Conservation (phyloP, 2,113 vertebrate species). For the Triplophysa tibetana region DNA sequence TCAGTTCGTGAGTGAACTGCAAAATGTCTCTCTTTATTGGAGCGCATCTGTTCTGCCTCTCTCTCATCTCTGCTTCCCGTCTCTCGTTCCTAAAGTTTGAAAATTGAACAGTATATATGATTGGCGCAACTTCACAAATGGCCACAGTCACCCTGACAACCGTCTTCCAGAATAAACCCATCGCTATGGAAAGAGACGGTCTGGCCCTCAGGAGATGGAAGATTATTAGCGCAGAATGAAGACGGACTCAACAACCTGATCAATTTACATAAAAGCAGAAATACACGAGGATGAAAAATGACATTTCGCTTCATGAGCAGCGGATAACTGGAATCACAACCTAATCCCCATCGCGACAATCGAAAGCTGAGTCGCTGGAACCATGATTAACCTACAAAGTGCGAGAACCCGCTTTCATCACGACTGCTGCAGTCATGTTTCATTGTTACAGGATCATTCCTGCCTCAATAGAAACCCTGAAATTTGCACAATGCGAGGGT, state of each 20-base stretch:
- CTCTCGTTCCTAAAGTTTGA: constrained; percentile 18
- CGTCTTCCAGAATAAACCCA: constrained; percentile 48
- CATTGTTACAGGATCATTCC: background rate
- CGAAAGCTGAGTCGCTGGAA: constrained; percentile 19
- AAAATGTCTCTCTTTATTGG: background rate
- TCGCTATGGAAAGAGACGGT: background rate
- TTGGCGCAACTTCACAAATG: constrained; percentile 47
- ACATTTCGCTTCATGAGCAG: constrained; percentile 28
- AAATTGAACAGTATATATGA: constrained; percentile 43
- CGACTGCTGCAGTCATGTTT: background rate
- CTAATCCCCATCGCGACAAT: constrained; percentile 8
- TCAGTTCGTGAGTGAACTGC: too few relatives aligned
- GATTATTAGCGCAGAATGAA: constrained; percentile 30
- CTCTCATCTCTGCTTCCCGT: background rate
- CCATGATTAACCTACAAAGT: constrained; percentile 12
- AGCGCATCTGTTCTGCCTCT: background rate
- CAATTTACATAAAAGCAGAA: constrained; percentile 43
- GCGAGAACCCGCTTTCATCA: background rate
- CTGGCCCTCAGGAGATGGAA: constrained; percentile 29
- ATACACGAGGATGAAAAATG: constrained; percentile 37
- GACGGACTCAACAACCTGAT: constrained; percentile 32
- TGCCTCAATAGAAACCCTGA: background rate
- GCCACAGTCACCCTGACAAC: constrained; percentile 14
- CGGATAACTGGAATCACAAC: constrained; percentile 40
- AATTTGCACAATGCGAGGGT: background rate